Conservation (phyloP, 2,797 vertebrate species). For the Leuciscus waleckii region DNA sequence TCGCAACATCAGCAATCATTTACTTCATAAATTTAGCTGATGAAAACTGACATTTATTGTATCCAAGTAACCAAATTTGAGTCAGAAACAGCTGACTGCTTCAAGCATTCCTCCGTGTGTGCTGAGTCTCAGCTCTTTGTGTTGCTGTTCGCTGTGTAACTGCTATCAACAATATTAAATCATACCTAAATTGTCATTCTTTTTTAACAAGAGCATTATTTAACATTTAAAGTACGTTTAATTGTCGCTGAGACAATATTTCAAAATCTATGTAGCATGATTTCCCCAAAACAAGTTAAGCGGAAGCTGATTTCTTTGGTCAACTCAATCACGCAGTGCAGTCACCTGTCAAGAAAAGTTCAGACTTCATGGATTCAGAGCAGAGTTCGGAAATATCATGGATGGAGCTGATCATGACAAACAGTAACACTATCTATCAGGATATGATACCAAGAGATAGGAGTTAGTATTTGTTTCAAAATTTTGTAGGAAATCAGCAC, state of each 20-base stretch:
- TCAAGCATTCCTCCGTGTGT: background rate
- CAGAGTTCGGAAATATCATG: background rate
- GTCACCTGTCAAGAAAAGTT: background rate
- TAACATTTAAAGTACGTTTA: background rate
- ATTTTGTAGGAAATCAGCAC: background rate
- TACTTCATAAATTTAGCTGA: slow-evolving; percentile 16
- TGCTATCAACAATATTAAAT: background rate
- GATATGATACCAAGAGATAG: background rate
- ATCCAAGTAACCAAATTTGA: slow-evolving; percentile 23
- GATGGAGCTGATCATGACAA: background rate
- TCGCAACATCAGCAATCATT: slow-evolving; percentile 15
- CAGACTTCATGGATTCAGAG: background rate
- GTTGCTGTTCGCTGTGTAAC: background rate
- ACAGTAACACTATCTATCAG: background rate
- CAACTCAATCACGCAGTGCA: background rate
- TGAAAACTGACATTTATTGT: slow-evolving; percentile 33
- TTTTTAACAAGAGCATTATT: background rate
- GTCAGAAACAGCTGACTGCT: slow-evolving; percentile 24
- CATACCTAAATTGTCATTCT: background rate
- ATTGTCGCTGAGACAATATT: background rate
- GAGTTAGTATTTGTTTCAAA: background rate
- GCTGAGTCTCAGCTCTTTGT: slow-evolving; percentile 23
- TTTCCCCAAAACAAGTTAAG: background rate
- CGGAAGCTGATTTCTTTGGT: background rate
- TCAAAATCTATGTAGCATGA: background rate